Percentiles rank a stretch among this genome's conserved stretches.
phyloP scores from a whole-genome alignment of 2,888 invertebrate genomes.

The Furcula furcula region DNA sequence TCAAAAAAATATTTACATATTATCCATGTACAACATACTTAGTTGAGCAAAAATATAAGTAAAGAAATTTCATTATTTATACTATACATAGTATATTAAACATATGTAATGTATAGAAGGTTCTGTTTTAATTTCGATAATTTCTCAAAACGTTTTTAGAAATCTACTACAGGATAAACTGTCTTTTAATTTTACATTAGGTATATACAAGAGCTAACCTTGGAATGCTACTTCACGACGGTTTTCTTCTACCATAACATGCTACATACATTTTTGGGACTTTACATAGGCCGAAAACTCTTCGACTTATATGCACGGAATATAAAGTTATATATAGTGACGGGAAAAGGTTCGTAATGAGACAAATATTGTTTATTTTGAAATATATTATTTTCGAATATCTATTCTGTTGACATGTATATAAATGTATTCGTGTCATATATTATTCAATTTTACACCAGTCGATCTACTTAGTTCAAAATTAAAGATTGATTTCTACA shows the following conservation, averaged over 20 bases:
- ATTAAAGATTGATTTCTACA: no score
- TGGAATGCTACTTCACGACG: slow-evolving; percentile 50
- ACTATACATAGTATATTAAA: not conserved
- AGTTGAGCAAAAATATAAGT: slow-evolving; percentile 34
- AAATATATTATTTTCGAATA: not conserved
- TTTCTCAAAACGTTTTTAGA: slow-evolving; percentile 18
- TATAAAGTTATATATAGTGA: slow-evolving; percentile 12
- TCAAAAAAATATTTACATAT: slow-evolving; percentile 13
- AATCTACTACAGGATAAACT: slow-evolving; percentile 26
- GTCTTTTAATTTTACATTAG: slow-evolving; percentile 40
- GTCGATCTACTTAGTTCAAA: no score
- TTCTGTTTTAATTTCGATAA: slow-evolving; percentile 15
- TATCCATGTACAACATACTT: slow-evolving; percentile 10
- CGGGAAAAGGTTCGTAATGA: slow-evolving; percentile 18
- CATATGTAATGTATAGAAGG: no score
- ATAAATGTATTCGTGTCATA: no score
- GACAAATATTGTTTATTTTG: slow-evolving; percentile 9
- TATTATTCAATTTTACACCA: no score
- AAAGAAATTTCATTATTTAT: slow-evolving; percentile 2
- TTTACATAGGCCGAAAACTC: slow-evolving; percentile 28
- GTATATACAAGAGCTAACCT: slow-evolving; percentile 41
- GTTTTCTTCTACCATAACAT: slow-evolving; percentile 24
- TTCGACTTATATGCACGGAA: no score
- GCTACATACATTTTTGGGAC: slow-evolving; percentile 27
- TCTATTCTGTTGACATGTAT: no score